These are phyloP conservation scores for Candoia aspera DNA, from an alignment of 2,113 vertebrate genomes.

Conservation along the genomic window DNA sequence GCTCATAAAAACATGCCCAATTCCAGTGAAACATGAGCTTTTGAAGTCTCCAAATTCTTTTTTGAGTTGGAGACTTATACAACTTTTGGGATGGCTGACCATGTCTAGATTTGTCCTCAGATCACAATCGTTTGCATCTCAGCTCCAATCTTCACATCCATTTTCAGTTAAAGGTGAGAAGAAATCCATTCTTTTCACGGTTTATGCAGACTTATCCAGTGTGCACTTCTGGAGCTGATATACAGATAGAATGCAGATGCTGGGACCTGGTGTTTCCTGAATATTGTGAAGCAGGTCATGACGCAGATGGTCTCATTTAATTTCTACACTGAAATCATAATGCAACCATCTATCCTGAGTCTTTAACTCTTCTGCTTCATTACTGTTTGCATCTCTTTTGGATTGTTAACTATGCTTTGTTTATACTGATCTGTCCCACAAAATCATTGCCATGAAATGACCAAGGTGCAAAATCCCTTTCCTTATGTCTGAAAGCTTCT, in stretches of 20 bases:
- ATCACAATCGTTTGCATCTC: not conserved
- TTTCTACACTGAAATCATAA: conserved; percentile 48
- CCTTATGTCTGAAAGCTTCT: conserved; percentile 87
- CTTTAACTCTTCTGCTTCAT: conserved; percentile 44
- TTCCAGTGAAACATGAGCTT: not conserved
- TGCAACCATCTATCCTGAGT: conserved; percentile 47
- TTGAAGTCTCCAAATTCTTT: not conserved
- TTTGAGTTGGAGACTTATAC: not conserved
- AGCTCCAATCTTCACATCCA: not conserved
- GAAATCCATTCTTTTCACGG: not conserved
- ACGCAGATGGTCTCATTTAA: conserved; percentile 47
- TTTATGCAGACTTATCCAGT: not conserved
- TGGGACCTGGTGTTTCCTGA: not conserved
- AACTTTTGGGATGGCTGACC: not conserved
- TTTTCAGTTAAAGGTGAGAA: not conserved
- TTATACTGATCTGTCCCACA: conserved; percentile 56
- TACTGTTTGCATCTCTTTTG: conserved; percentile 50
- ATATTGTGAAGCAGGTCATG: not conserved
- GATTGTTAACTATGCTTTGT: conserved; percentile 68
- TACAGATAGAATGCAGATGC: not conserved
- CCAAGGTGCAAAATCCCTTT: conserved; percentile 84
- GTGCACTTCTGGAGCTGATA: not conserved
- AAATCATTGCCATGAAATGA: conserved; percentile 90
- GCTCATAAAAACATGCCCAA: not conserved
- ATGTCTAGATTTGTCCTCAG: not conserved